Base-by-base conservation (phyloP, 2,888 invertebrate genomes). In the Lasioglossum lativentre region DNA sequence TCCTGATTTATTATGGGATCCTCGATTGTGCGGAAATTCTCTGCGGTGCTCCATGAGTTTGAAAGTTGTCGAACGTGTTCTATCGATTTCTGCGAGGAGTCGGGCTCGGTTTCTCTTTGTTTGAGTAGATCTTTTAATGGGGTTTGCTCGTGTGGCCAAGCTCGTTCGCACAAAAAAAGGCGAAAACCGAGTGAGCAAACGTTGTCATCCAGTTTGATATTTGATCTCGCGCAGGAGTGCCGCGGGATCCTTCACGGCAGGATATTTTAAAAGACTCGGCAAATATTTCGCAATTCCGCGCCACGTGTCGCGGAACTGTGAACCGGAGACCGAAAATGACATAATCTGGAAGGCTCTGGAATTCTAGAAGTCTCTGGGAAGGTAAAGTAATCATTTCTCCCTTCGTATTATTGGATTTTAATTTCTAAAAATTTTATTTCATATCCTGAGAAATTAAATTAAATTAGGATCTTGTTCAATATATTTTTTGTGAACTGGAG, bases 201-300 rank as follows among this genome's bases (percentile, higher is more conserved):
- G 70, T 70, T 70, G 52, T 38, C 68, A 3, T 38, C 12, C 16
- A 34, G 34, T 30, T 66, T 19, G 19, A 30, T 66, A 23, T 70
- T 70, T 40, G 23, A 70, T 40, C 40, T 70, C 23, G 38, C 40
- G 40, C 52, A 14, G n/a, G 27, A 40, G n/a, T 38, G 75, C 63
- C 63, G 8, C 19, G 8, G 27, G 16, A 68, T 59, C 63, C 47
- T 27, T 30, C 27, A 5, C 59, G 59, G 14, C 27, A 59, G 30
- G 70, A 75, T 66, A 70, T 63, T 70, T 10, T n/a, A 12, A 34
- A n/a, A 23, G n/a, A 8, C 38, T 14, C 59, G 23, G n/a, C 16
- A 83, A 83, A 83, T 16, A 76, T 84, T 83, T 83, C 66, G 66
- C 10, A 76, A 76, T 38, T 45, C 19, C 40, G 76, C 10, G 59